Evolutionary conservation across 1,140 invertebrate species (phyloP).

Genomic region (Onthophagus taurus): DNA sequence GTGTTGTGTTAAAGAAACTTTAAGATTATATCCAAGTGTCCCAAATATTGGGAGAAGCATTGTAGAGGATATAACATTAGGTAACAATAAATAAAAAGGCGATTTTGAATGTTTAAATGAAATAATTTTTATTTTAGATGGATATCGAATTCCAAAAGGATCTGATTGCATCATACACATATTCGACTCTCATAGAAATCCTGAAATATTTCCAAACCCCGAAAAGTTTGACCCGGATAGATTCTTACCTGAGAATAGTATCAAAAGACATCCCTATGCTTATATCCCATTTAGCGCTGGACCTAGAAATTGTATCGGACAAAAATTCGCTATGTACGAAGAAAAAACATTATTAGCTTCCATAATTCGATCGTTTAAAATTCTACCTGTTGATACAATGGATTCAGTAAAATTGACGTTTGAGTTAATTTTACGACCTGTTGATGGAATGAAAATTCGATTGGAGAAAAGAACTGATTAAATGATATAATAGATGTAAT

Average conservation of each 20-base stretch:
- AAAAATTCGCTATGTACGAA: conserved; percentile 2
- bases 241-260: conserved; percentile 50
- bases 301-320: conserved; percentile 50
- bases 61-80: conserved; percentile 45
- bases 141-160: conserved; percentile 2
- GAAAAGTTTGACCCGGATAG: conserved; percentile 59
- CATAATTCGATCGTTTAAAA: conserved; percentile 27
- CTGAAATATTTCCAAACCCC: conserved; percentile 50
- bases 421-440: conserved; percentile 10
- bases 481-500: no score
- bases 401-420: conserved; percentile 7
- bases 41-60: conserved; percentile 51
- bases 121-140: neutral
- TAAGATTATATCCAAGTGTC: conserved; percentile 58
- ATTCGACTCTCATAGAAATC: neutral
- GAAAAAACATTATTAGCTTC: conserved; percentile 30
- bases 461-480: no score
- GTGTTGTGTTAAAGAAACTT: conserved; percentile 55
- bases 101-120: neutral
- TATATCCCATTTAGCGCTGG: conserved; percentile 62
- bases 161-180: conserved; percentile 1
- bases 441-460: conserved; percentile 8
- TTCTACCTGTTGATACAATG: conserved; percentile 16
- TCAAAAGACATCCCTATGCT: conserved; percentile 42
- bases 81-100: conserved; percentile 22